A percentile compares a stretch with the other conserved stretches of the same genome.
These are phyloP conservation scores for Dendrocopos noguchii DNA, from an alignment of 2,113 vertebrate species.

Conservation along the genomic window DNA sequence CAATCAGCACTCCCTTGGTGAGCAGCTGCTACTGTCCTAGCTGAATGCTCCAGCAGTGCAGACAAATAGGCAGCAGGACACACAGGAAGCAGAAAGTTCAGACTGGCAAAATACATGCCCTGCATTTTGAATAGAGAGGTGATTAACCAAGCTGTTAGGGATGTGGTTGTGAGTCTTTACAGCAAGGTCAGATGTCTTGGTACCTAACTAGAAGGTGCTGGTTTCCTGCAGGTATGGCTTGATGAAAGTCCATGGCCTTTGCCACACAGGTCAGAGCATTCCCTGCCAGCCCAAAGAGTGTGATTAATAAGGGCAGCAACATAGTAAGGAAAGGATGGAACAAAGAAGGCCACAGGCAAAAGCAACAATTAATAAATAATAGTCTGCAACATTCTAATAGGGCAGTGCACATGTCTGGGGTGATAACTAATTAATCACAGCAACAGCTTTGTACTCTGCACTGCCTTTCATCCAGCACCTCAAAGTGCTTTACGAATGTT, in stretches of 20 bases:
- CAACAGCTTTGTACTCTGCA: background rate
- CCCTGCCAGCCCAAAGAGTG: background rate
- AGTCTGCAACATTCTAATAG: conserved; percentile 16
- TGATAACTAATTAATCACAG: conserved; percentile 63
- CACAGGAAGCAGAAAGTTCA: background rate
- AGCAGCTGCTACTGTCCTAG: background rate
- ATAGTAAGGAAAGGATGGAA: background rate
- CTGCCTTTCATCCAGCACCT: conserved; percentile 50
- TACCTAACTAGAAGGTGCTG: background rate
- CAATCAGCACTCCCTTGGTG: background rate
- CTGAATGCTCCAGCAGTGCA: background rate
- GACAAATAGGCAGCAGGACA: background rate
- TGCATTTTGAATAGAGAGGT: background rate
- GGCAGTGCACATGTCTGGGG: conserved; percentile 1
- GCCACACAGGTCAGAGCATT: background rate
- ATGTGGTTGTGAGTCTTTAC: background rate
- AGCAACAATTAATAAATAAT: conserved; percentile 58
- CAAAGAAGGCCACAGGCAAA: conserved; percentile 6
- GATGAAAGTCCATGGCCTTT: background rate
- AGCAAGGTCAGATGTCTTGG: background rate
- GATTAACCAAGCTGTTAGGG: background rate
- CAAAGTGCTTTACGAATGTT: conserved; percentile 46
- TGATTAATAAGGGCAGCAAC: conserved; percentile 1
- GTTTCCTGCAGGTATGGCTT: background rate
- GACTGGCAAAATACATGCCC: background rate